Conservation (phyloP, 1,140 invertebrate genomes). For the Drosophila subpulchrella region DNA sequence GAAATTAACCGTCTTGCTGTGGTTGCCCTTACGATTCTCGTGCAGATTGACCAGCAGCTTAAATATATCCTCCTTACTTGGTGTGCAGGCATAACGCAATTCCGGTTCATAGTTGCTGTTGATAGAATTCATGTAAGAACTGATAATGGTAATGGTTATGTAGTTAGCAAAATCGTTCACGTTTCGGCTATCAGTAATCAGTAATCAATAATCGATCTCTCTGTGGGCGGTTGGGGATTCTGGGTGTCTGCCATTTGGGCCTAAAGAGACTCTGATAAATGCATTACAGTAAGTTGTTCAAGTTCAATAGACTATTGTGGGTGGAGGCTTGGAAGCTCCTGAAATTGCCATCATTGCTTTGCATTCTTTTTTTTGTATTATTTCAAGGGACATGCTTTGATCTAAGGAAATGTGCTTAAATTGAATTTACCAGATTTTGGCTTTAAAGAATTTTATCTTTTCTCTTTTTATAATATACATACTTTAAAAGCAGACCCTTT, state of each 20-base stretch:
- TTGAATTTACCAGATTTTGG: neutral
- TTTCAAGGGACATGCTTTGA: conserved; percentile 2
- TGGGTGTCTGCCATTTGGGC: conserved; percentile 39
- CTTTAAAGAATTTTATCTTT: neutral
- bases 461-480: neutral
- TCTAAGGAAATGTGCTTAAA: neutral
- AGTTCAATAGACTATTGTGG: conserved; percentile 20
- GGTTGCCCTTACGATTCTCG: conserved; percentile 86
- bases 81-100: conserved; percentile 86
- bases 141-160: conserved; percentile 78
- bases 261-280: conserved; percentile 66
- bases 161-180: conserved; percentile 74
- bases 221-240: conserved; percentile 26
- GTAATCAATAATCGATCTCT: conserved; percentile 24
- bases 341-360: conserved; percentile 12
- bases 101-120: conserved; percentile 86
- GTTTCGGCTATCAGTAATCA: conserved; percentile 38
- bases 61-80: conserved; percentile 87
- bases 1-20: conserved; percentile 86
- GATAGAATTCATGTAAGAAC: conserved; percentile 83
- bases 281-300: conserved; percentile 52
- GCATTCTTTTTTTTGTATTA: neutral
- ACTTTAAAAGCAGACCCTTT: neutral
- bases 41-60: conserved; percentile 87
- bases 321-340: neutral